Evolutionary conservation across 2,888 invertebrate species (phyloP), one percentile per base, ranked within the genome.

Genomic region (Lasioglossum pauxillum): DNA sequence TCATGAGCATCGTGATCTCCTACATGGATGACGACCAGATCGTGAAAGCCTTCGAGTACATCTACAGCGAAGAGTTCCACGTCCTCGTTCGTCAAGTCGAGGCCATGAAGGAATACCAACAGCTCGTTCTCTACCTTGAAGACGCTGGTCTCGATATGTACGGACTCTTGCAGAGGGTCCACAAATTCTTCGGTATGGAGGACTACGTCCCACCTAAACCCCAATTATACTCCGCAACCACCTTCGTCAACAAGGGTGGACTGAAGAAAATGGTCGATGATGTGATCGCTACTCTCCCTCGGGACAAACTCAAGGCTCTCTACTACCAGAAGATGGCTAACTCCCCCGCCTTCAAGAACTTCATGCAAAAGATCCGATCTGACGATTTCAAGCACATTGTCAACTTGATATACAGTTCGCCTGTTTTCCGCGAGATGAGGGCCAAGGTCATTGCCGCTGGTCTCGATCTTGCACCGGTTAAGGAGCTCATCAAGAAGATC

Each of bases 321-420:
- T 94, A 91, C 77, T 0, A 92, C 0, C 72, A 93, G 7, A 95
- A 95, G 83, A 75, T 94, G 38, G 27, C 86, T 2, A 91, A 79
- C 3, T 94, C 94, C 0, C 31, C 74, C 0, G 91, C 88, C 0
- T 94, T 94, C 57, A 89, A 80, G 4, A 71, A 82, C 0, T 89
- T 94, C 5, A 71, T 95, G 1, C 57, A 86, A 0, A 90, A 83
- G 5, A 31, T 95, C 1, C 35, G 72, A 2, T 91, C 92, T 0
- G 44, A 81, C 0, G 91, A 93, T 16, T 90, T 93, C 41, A 90
- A 91, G 76, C 81, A 78, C 2, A 82, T 94, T 2, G 41, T 92
- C 0, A 81, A 90, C 19, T 82, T 88, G 3, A 16, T 93, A 5
- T 71, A 57, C 57, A 23, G 0, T 1, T 19, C 78, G 1, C 44